Evolutionary conservation across 92 coral and sea anemone genomes (phyloP), one percentile per base, ranked within the genome.

Genomic region (Porites cylindrica): DNA sequence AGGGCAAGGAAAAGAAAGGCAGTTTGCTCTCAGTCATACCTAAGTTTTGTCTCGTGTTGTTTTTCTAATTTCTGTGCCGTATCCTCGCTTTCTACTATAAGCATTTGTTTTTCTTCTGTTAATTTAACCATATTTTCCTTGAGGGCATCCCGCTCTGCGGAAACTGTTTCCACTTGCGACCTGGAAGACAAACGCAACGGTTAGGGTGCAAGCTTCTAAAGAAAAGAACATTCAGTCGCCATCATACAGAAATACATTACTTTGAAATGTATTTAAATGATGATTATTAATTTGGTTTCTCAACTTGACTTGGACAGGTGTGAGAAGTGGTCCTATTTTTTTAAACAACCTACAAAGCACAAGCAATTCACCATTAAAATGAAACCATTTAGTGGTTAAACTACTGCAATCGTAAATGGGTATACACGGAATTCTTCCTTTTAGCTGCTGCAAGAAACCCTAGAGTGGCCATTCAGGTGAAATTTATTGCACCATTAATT

Each of bases 31-130:
- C 9, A 14, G 26, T 14, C 90, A 82, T 82, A 97, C 99, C 90
- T 90, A 12, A 97, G 75, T 68, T 92, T 90, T 24, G 85, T 82
- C 66, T 95, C 97, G 70, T 95, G 95, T 20, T 92, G 90, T 86
- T 91, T 86, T 70, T 97, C 99, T 58, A 97, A 83, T 74, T 94
- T 98, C 70, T 98, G 92, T 1, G 97, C 91, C 10, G 94, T 85
- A 13, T 97, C 99, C 72, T 97, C 99, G 81, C 98, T 96, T 63
- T 97, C 99, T 17, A 87, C 91, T 54, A 97, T 97, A 85, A 97
- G 89, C 93, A 94, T 96, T 75, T 91, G 97, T 82, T 97, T 97
- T 86, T 97, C 99, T 72, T 93, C 96, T 26, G 93, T 80, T 23
- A 90, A 69, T 77, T 97, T 96, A 66, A 74, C 92, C 56, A 94